A percentile compares a stretch with the other conserved stretches of the same genome.
Conservation (phyloP, 2,888 invertebrate species). For the Eurytoma californica region DNA sequence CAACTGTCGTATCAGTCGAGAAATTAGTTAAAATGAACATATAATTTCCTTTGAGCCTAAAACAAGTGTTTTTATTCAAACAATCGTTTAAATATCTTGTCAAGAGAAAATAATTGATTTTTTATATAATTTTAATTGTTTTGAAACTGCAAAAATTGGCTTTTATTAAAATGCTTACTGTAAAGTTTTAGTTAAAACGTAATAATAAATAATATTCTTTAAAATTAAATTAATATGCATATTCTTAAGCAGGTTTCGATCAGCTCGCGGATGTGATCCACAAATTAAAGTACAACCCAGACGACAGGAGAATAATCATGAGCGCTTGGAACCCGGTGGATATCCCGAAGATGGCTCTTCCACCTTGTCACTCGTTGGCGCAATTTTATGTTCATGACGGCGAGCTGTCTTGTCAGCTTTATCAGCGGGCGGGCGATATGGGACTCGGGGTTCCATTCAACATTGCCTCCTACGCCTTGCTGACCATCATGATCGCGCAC, state of each 20-base stretch:
- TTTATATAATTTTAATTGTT: too few relatives aligned
- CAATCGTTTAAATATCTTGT: too few relatives aligned
- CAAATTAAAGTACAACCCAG: slow-evolving; percentile 86
- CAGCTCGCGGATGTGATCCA: slow-evolving; percentile 90
- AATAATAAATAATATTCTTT: too few relatives aligned
- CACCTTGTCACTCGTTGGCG: slow-evolving; percentile 96
- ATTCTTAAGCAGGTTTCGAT: slow-evolving; percentile 83
- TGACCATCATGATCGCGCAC: slow-evolving; percentile 97
- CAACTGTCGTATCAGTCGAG: too few relatives aligned
- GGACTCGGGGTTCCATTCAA: slow-evolving; percentile 98
- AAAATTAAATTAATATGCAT: neutral
- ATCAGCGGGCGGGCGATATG: slow-evolving; percentile 98
- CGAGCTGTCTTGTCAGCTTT: slow-evolving; percentile 92
- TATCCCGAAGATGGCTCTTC: slow-evolving; percentile 93
- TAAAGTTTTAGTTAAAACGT: too few relatives aligned
- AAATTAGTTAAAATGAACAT: too few relatives aligned
- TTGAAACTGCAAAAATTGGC: too few relatives aligned
- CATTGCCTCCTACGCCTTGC: slow-evolving; percentile 95
- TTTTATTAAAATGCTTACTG: too few relatives aligned
- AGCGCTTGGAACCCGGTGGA: slow-evolving; percentile 96
- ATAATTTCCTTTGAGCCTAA: too few relatives aligned
- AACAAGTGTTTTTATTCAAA: too few relatives aligned
- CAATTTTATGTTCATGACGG: slow-evolving; percentile 94
- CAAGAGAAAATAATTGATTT: too few relatives aligned
- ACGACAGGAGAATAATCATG: slow-evolving; percentile 93